Evolutionary conservation across 2,888 invertebrate species (phyloP), one percentile per base, ranked within the genome.

Genomic region (Leptinotarsa haldemani): DNA sequence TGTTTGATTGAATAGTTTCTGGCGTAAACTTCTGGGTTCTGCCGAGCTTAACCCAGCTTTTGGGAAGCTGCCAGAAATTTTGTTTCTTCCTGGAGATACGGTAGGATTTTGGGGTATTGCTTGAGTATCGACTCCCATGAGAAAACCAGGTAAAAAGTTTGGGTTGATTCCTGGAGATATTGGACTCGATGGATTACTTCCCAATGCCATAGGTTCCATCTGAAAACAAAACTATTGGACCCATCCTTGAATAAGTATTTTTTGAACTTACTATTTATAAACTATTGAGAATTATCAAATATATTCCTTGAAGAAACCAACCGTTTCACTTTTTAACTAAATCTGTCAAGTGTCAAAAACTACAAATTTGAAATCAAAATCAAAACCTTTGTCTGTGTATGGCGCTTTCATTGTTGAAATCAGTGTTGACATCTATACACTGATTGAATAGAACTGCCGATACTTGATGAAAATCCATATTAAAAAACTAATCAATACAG

Each of bases 191-290:
- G 92, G 91, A 2, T 94, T 93, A 85, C 94, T 95, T 76, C 95
- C 95, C 79, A 95, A 88, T 70, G 92, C 90, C 95, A 95, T 95
- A 67, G 95, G 95, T 86, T 95, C 95, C 94, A 95, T 95, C 86
- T 87, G 86, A 63, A 80, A 80, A 30, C 50, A 50, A 50, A 50
- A 50, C n/a, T 50, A 50, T 50, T 50, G 50, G 3, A 16, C 50
- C n/a, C 4, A 4, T 50, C 50, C 3, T 3, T n/a, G 2, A 50
- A 50, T 50, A n/a, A 16, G 1, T 50, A 16, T 50, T n/a, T 20
- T 16, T 16, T 50, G n/a, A 50, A 16, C 50, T 50, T 15, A 50
- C n/a, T 15, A 15, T 50, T 50, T 50, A 16, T n/a, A 50, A 16
- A n/a, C 12, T 40, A 40, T 40, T 12, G 3, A 40, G 2, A 40